Evolutionary conservation across 2,113 vertebrate species (phyloP), one percentile per base, ranked within the genome.

Genomic region (Equus przewalskii): DNA sequence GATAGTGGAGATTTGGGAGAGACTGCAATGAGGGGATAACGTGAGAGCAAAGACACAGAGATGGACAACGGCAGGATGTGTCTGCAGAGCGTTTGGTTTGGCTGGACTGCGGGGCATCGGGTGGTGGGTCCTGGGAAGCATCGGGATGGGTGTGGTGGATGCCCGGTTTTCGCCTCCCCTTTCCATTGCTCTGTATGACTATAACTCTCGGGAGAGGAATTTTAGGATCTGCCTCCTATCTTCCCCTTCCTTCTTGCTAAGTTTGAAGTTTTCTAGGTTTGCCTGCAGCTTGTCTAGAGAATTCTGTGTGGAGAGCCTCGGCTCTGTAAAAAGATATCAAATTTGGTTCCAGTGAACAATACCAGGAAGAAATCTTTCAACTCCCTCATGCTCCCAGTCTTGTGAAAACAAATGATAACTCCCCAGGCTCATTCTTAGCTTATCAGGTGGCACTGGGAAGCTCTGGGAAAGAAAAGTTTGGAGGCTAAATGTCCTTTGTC

Each of bases 341-440:
- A 67, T 95, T 89, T 73, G 14, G 87, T 56, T 46, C 36, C 16
- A 8, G 51, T 33, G 70, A 97, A 98, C 97, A 98, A 97, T 96
- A 76, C 79, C 87, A 96, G 98, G 98, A 98, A 98, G 88, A 97
- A 95, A 69, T 60, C 41, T 83, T 96, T 92, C 83, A 93, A 33
- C 94, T 93, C 89, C 54, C 24, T 87, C 58, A 7, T 19, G 15
- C 58, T 95, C 49, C 36, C 15, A 62, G 92, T 78, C 95, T 92
- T 96, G 70, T 67, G 95, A 94, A 98, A 96, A 98, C 95, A 97
- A 97, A 65, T 56, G 93, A 58, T 70, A 82, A 54, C 54, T 67
- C 89, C 89, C 62, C 36, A 72, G 58, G n/a, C 85, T 96, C 82
- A 70, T 89, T 98, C 92, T 94, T 67, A 44, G 75, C 97, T 98